A percentile compares a stretch with the other conserved stretches of the same genome.
Conservation (phyloP, 1,140 invertebrate species). For the Tribolium madens region DNA sequence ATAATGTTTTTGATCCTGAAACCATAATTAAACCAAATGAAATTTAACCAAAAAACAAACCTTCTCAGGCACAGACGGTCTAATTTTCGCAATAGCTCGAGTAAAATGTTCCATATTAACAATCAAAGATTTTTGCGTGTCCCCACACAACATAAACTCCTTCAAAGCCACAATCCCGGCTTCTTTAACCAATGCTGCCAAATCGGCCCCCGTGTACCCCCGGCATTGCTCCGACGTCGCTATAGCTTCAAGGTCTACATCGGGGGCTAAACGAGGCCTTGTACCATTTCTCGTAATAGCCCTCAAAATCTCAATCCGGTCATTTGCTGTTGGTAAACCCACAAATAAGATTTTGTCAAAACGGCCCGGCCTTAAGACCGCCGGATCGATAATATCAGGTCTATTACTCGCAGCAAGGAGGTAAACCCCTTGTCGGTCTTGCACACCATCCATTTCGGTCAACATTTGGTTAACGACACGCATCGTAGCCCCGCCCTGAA, state of each 20-base stretch:
- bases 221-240: conserved; percentile 75
- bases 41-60: conserved; percentile 59
- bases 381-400: conserved; percentile 97
- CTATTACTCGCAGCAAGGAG: conserved; percentile 97
- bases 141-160: conserved; percentile 69
- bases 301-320: conserved; percentile 89
- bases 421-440: conserved; percentile 90
- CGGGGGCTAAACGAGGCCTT: conserved; percentile 77
- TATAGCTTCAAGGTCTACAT: conserved; percentile 82
- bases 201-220: conserved; percentile 92
- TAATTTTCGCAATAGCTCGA: conserved; percentile 79
- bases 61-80: conserved; percentile 83
- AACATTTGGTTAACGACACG: conserved; percentile 97
- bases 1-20: conserved; percentile 62
- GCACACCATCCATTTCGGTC: conserved; percentile 99
- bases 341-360: conserved; percentile 96
- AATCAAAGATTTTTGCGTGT: conserved; percentile 59
- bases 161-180: conserved; percentile 83
- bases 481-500: conserved; percentile 77
- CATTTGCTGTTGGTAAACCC: conserved; percentile 84
- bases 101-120: conserved; percentile 69
- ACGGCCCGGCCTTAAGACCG: conserved; percentile 93
- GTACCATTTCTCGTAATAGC: conserved; percentile 92
- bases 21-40: conserved; percentile 21
- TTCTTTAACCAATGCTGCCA: conserved; percentile 87